Percentiles rank a stretch among this genome's conserved stretches.
Evolutionary conservation across 2,797 vertebrate species (phyloP).

Genomic region (Hydrocynus forskahlii): DNA sequence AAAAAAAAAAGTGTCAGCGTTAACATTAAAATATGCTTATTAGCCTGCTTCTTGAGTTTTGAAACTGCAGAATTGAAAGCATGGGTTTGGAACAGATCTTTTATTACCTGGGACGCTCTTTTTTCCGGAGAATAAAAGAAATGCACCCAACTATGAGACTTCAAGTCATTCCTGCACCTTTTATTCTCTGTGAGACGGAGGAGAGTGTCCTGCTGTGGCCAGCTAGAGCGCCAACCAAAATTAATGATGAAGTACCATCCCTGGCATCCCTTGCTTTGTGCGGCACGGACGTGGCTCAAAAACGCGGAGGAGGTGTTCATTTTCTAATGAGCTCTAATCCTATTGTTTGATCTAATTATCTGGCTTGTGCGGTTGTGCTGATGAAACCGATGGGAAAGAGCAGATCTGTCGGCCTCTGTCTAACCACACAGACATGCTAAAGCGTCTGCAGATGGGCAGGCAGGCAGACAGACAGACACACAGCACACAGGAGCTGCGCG

Average conservation of each 20-base stretch:
- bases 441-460: slow-evolving; percentile 23
- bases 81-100: slow-evolving; percentile 3
- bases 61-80: not conserved
- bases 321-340: slow-evolving; percentile 57
- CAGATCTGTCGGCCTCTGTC: slow-evolving; percentile 34
- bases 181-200: slow-evolving; percentile 10
- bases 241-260: slow-evolving; percentile 33
- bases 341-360: slow-evolving; percentile 66
- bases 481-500: slow-evolving; percentile 32
- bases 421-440: slow-evolving; percentile 23
- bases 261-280: slow-evolving; percentile 13
- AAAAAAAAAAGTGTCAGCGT: not conserved
- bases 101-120: slow-evolving; percentile 17
- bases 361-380: slow-evolving; percentile 54
- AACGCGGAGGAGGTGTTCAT: slow-evolving; percentile 45
- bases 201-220: slow-evolving; percentile 21
- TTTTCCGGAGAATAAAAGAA: not conserved
- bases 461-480: slow-evolving; percentile 32
- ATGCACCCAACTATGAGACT: not conserved
- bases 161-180: slow-evolving; percentile 9
- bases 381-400: slow-evolving; percentile 58
- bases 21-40: slow-evolving; percentile 40
- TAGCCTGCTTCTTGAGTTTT: slow-evolving; percentile 22
- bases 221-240: slow-evolving; percentile 27
- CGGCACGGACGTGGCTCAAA: slow-evolving; percentile 9